Evolutionary conservation across 2,888 invertebrate genomes (phyloP).

Genomic region (Thelaira solivaga): DNA sequence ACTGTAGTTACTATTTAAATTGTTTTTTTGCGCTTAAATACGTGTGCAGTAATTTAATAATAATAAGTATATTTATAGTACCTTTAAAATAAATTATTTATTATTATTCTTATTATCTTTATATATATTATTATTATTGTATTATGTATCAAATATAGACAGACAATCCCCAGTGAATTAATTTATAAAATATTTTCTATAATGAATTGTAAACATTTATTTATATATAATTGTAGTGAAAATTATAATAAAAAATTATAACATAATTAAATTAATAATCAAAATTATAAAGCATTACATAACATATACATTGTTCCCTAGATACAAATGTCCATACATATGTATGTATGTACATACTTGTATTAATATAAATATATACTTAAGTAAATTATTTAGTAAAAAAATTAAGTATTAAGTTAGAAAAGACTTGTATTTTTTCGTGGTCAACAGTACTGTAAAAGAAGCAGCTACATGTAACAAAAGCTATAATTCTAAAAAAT

Average conservation of each 20-base stretch:
- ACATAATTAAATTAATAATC: slow-evolving; percentile 8
- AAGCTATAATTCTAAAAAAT: slow-evolving; percentile 4
- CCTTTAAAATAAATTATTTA: slow-evolving; percentile 34
- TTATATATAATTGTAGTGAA: not conserved
- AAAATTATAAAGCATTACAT: slow-evolving; percentile 17
- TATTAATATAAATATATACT: slow-evolving; percentile 18
- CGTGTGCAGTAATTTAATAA: slow-evolving; percentile 27
- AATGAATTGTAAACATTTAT: not conserved
- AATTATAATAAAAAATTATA: not conserved
- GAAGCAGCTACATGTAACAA: not conserved
- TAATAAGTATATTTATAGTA: slow-evolving; percentile 11
- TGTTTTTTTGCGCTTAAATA: slow-evolving; percentile 15
- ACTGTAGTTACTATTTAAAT: not conserved
- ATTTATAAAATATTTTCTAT: slow-evolving; percentile 22
- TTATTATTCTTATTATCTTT: too few species aligned
- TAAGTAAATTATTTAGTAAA: slow-evolving; percentile 33
- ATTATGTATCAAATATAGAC: slow-evolving; percentile 51
- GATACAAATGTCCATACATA: slow-evolving; percentile 5
- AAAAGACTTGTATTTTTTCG: slow-evolving; percentile 46
- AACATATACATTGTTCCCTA: slow-evolving; percentile 6
- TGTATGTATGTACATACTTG: too few species aligned
- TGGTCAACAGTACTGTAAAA: slow-evolving; percentile 5
- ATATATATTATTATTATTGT: slow-evolving; percentile 18
- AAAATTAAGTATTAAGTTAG: slow-evolving; percentile 39
- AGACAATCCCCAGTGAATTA: slow-evolving; percentile 66